Conservation (phyloP, 2,113 vertebrate species). For the Hiodon tergisus region DNA sequence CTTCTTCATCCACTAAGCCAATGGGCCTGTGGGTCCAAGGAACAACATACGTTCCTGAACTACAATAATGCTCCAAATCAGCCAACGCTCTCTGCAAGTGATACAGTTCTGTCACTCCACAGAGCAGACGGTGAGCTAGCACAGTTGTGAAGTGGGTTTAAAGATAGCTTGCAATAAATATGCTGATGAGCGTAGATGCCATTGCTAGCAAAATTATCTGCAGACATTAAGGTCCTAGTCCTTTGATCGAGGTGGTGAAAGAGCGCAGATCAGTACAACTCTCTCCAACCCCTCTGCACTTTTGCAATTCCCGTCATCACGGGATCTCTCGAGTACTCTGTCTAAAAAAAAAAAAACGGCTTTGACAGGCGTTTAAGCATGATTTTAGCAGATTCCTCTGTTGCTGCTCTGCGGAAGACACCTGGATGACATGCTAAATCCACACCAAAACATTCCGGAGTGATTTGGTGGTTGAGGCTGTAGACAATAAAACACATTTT, state of each 20-base stretch:
- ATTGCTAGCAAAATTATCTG: too few species aligned
- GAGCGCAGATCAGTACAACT: background rate
- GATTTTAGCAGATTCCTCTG: slow-evolving; percentile 3
- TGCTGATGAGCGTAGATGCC: too few species aligned
- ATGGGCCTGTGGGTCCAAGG: too few species aligned
- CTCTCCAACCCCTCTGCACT: background rate
- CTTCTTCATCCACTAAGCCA: too few species aligned
- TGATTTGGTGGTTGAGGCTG: background rate
- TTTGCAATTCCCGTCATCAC: background rate
- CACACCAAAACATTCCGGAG: background rate
- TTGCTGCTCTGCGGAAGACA: background rate
- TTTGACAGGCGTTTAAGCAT: slow-evolving; percentile 22
- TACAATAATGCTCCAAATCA: too few species aligned
- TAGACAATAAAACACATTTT: background rate
- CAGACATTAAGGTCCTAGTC: too few species aligned
- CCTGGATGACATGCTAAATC: slow-evolving; percentile 9
- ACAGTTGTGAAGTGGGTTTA: too few species aligned
- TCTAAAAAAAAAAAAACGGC: slow-evolving; percentile 5
- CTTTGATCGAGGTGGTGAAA: background rate
- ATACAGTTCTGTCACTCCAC: too few species aligned
- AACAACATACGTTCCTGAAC: too few species aligned
- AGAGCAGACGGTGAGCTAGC: too few species aligned
- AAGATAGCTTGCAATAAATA: too few species aligned
- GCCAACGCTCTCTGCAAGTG: too few species aligned
- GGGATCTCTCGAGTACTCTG: background rate